Conservation (phyloP, 1,140 invertebrate genomes). For the Brevipalpus yothersi region DNA sequence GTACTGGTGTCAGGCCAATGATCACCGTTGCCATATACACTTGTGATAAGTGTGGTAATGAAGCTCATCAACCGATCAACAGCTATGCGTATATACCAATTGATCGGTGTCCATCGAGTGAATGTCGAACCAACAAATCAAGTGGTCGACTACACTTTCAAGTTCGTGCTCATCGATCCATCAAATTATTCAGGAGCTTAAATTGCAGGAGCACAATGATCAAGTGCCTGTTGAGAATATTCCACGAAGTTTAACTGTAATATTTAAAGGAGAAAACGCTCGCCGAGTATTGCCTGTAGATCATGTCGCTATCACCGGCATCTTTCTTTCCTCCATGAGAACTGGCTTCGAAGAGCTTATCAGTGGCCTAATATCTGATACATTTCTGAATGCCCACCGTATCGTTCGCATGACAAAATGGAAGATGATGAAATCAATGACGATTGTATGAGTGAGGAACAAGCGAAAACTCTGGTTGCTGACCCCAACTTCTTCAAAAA, state of each 20-base stretch:
- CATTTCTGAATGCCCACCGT: constrained; percentile 79
- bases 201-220: constrained; percentile 91
- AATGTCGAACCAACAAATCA: constrained; percentile 79
- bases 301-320: constrained; percentile 69
- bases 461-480: constrained; percentile 44
- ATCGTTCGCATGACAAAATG: constrained; percentile 47
- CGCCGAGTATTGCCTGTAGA: constrained; percentile 74
- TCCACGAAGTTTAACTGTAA: constrained; percentile 54
- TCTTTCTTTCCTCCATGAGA: constrained; percentile 62
- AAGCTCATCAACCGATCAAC: constrained; percentile 78
- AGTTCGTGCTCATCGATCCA: constrained; percentile 85
- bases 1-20: constrained; percentile 92
- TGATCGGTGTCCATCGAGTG: constrained; percentile 64
- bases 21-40: constrained; percentile 91
- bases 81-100: constrained; percentile 55
- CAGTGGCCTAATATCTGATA: constrained; percentile 72
- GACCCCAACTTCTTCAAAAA: constrained; percentile 42
- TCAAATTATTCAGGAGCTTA: constrained; percentile 96
- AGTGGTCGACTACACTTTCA: constrained; percentile 81
- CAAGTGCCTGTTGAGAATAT: constrained; percentile 97
- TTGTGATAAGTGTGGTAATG: constrained; percentile 90
- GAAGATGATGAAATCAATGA: constrained; percentile 39
- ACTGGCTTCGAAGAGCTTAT: constrained; percentile 56
- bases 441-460: constrained; percentile 47
- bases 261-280: constrained; percentile 57